phyloP scores from a whole-genome alignment of 2,797 vertebrate species.

The Acanthopagrus latus region DNA sequence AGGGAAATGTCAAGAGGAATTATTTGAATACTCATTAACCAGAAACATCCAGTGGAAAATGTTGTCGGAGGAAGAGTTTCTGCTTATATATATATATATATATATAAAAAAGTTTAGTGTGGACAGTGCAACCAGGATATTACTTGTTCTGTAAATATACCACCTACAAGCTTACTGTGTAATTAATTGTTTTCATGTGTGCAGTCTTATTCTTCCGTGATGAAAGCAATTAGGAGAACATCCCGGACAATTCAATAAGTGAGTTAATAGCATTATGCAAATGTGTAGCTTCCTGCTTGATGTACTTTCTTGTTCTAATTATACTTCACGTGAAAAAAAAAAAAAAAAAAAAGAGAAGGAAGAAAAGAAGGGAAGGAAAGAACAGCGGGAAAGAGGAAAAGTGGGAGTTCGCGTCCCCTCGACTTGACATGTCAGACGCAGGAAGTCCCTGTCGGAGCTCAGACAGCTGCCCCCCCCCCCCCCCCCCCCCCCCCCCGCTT shows the following conservation, averaged over 20 bases:
- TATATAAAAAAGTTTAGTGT: constrained; percentile 25
- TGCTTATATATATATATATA: constrained; percentile 1
- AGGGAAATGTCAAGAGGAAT: constrained; percentile 72
- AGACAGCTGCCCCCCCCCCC: constrained; percentile 61
- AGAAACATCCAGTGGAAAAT: constrained; percentile 38
- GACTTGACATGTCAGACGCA: constrained; percentile 53
- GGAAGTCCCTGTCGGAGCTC: constrained; percentile 56
- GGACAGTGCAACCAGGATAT: constrained; percentile 9
- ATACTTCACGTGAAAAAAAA: neutral
- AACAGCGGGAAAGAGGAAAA: neutral
- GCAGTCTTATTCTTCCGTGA: constrained; percentile 13
- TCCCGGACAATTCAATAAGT: constrained; percentile 18
- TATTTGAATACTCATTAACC: constrained; percentile 69
- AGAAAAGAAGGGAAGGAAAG: neutral
- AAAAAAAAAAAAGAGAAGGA: no score
- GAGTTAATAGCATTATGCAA: constrained; percentile 19
- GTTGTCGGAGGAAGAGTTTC: constrained; percentile 17
- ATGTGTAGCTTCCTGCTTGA: constrained; percentile 10
- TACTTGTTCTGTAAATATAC: constrained; percentile 26
- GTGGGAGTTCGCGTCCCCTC: constrained; percentile 29
- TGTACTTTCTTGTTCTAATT: constrained; percentile 6
- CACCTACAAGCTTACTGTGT: neutral
- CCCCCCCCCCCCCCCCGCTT: constrained; percentile 60
- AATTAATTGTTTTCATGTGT: constrained; percentile 26
- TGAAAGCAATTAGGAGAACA: constrained; percentile 21